Base-by-base conservation (phyloP, 2,888 invertebrate genomes). In the Dolichopus griseipennis region DNA sequence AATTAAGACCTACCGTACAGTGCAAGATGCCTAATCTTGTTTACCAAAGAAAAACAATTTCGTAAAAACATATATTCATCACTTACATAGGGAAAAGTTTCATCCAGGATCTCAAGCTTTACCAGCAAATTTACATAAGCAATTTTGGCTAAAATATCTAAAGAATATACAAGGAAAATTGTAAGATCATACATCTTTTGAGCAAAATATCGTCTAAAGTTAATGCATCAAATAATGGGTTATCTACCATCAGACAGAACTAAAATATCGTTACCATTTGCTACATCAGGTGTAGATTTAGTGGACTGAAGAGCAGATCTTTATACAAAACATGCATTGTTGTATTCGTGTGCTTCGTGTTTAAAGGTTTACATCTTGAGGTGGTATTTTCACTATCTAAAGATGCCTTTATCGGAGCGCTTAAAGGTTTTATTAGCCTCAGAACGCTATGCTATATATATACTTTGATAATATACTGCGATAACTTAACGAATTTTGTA, bases 351-450 rank as follows among this genome's bases (percentile, higher is more conserved):
- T 71, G 68, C 37, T 71, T 71, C 8, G 15, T 68, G 2, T 70
- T 69, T 0, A 72, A 72, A 52, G 72, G 72, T 2, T 67, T 71
- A 8, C 71, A 72, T 43, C 41, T 73, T 10, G 72, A 73, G 66
- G 66, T 71, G 6, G 73, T 73, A 9, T 66, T 68, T 2, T 70
- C 70, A 64, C 52, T 72, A 21, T 66, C 72, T 6, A 43, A 69
- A 12, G 67, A 71, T 10, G 70, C 67, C 20, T 72, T 72, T 65
- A 67, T 72, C n/a, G 70, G 68, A 7, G 67, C 69, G 8, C 33
- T 72, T 7, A 70, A 70, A 67, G 61, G 71, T 20, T 72, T 73
- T 37, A 66, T 72, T 61, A 61, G 64, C 18, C 21, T 69, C 2
- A 67, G 71, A 10, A 70, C 68, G 2, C 6, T 68, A 5, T 69